Evolutionary conservation across 1,140 invertebrate genomes (phyloP).

Genomic region (Reticulitermes speratus): DNA sequence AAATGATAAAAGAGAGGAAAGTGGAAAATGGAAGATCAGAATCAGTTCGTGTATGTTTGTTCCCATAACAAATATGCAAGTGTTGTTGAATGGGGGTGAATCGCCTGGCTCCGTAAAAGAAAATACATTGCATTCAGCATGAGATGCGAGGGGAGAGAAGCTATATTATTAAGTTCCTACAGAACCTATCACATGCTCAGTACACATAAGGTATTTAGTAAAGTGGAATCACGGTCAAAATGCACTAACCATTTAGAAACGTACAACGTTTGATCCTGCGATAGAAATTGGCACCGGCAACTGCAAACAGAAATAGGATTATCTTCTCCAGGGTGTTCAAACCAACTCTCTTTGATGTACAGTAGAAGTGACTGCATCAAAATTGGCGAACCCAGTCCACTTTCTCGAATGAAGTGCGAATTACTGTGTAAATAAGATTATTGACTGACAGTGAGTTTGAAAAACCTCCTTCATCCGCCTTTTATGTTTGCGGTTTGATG

Average conservation of each 20-base stretch:
- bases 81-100: background rate
- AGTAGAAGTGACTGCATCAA: background rate
- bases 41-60: slow-evolving; percentile 5
- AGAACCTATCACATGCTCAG: background rate
- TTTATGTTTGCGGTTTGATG: too few relatives aligned
- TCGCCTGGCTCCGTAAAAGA: background rate
- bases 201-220: background rate
- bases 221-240: background rate
- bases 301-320: background rate
- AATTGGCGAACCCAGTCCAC: background rate
- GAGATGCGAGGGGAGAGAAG: background rate
- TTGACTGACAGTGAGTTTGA: background rate
- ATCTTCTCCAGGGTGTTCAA: background rate
- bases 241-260: background rate
- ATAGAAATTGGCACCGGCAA: background rate
- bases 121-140: background rate
- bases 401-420: background rate
- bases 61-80: background rate
- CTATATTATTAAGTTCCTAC: background rate
- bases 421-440: background rate
- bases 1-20: background rate
- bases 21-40: background rate
- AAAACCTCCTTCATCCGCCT: background rate
- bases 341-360: background rate
- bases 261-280: background rate